Base-by-base conservation (phyloP, 2,113 vertebrate genomes). In the Pelusios castaneus region DNA sequence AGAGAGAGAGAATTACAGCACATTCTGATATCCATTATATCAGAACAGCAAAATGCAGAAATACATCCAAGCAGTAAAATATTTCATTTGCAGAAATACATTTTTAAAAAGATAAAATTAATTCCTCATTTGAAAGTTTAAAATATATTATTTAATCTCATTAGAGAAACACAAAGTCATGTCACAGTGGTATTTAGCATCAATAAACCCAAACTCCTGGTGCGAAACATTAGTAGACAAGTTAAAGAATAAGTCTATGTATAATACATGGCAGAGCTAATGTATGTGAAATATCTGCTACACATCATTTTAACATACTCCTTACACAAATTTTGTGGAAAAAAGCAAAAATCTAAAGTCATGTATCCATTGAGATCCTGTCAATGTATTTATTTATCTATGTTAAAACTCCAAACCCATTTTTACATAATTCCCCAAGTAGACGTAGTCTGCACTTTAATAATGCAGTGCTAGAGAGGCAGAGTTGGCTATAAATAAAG, bases 1-100 rank as follows among this genome's bases (percentile, higher is more conserved):
- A 95, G 89, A 89, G 96, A 92, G 84, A 97, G 97, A 96, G 95
- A 96, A 96, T 90, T 95, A 97, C 85, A 96, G 96, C 89, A 87
- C 88, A 97, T 97, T 97, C 95, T 96, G 92, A 92, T 95, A 96
- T 81, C 85, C 86, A 80, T 83, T 75, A 96, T 83, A 45, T 77
- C 91, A 94, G 93, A 97, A 97, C 76, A 94, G 97, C 54, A 91
- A 97, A 95, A 82, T 92, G 89, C 75, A 21, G 87, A 86, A 77
- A 89, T 58, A 88, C 54, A 63, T 96, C 92, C 83, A 91, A 97
- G 43, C 45, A 89, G 16, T 84, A 82, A 79, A 80, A 86, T 52
- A 95, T 7, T 82, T 91, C 84, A 89, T 93, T 63, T 94, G 27
- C 45, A 95, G 51, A 93, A 96, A 89, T 2, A 89, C 89, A 92